Conservation (phyloP, 2,797 vertebrate species). For the Crocodylus rhombifer region DNA sequence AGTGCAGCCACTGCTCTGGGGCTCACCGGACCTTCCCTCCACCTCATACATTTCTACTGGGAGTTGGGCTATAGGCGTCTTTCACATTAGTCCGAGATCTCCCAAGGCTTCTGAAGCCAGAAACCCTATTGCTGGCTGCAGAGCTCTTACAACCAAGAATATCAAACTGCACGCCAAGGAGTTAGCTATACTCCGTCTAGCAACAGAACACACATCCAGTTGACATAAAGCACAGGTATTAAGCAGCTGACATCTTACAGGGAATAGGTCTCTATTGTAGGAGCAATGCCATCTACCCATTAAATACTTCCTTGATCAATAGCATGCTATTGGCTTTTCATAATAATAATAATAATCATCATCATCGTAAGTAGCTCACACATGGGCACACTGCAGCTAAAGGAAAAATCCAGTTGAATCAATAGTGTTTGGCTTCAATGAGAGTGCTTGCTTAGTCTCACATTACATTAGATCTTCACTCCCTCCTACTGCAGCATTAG, state of each 20-base stretch:
- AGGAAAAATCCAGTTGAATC: not conserved
- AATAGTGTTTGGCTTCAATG: not conserved
- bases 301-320: not conserved
- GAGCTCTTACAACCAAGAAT: not conserved
- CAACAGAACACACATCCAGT: not conserved
- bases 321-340: not conserved
- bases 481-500: not conserved
- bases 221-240: not conserved
- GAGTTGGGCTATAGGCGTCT: not conserved
- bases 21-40: not conserved
- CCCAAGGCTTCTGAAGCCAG: not conserved
- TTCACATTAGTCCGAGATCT: not conserved
- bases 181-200: not conserved
- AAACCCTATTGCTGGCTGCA: not conserved
- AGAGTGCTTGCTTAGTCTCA: not conserved
- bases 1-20: not conserved
- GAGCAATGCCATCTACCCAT: fast-evolving
- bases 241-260: not conserved
- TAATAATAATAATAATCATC: not conserved
- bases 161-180: not conserved
- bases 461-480: fast-evolving
- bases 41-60: not conserved
- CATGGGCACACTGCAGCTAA: not conserved
- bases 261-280: not conserved
- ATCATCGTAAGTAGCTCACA: not conserved